Conservation (phyloP, 2,888 invertebrate species). For the Notodonta dromedarius region DNA sequence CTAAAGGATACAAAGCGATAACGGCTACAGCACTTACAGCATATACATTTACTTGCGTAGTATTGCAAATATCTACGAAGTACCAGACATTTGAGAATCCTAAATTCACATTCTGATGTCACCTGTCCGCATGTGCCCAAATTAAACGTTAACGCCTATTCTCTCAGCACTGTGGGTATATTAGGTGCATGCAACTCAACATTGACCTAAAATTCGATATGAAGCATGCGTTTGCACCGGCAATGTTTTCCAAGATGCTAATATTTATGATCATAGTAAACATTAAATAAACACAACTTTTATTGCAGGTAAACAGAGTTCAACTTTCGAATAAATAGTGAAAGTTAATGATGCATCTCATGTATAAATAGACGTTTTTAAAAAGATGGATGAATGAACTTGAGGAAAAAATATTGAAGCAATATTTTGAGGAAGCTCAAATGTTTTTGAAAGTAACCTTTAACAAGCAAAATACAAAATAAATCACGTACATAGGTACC, state of each 20-base stretch:
- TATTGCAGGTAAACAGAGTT: constrained; percentile 1
- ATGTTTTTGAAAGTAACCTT: neutral
- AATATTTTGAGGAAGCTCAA: neutral
- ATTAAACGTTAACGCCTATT: constrained; percentile 11
- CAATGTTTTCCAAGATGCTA: neutral
- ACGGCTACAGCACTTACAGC: neutral
- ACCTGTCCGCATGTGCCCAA: neutral
- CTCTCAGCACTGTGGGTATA: constrained; percentile 9
- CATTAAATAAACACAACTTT: constrained; percentile 5
- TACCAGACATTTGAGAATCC: neutral
- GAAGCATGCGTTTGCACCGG: constrained; percentile 18
- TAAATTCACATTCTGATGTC: constrained; percentile 3
- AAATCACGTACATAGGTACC: neutral
- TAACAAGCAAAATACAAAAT: neutral
- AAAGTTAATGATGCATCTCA: constrained; percentile 13
- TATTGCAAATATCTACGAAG: neutral
- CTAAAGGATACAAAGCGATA: neutral
- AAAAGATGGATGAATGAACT: neutral
- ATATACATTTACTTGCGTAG: neutral
- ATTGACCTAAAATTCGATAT: constrained; percentile 26
- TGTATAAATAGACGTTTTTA: neutral
- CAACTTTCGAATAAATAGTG: constrained; percentile 3
- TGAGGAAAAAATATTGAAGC: neutral
- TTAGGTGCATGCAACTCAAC: constrained; percentile 5
- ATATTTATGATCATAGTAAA: constrained; percentile 6